Conservation (phyloP, 2,113 vertebrate genomes). For the Cheirogaleus medius region DNA sequence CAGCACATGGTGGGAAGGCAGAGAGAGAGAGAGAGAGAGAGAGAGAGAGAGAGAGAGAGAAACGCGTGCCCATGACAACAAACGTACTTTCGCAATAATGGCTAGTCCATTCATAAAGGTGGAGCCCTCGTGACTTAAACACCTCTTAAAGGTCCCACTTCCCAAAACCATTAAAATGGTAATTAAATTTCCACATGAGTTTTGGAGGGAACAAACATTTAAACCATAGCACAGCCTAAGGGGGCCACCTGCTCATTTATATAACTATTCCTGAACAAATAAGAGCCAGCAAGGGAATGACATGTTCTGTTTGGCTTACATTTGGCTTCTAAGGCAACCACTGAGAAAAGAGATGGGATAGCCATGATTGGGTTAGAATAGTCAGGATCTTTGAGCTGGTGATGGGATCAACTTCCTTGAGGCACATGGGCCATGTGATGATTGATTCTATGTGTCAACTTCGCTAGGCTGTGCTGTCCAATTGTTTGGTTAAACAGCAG, state of each 20-base stretch:
- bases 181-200: background rate
- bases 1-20: background rate
- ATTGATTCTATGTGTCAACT: background rate
- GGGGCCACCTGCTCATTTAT: background rate
- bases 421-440: rapidly evolving
- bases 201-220: background rate
- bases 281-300: background rate
- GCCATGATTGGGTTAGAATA: background rate
- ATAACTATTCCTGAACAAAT: background rate
- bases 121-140: background rate
- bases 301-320: background rate
- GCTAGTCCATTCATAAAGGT: background rate
- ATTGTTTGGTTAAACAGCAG: background rate
- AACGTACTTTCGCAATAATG: background rate
- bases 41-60: background rate
- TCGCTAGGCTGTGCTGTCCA: background rate
- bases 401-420: background rate
- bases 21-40: background rate
- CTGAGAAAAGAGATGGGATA: background rate
- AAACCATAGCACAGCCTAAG: background rate
- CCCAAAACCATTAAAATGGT: background rate
- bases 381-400: background rate
- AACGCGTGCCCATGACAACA: background rate
- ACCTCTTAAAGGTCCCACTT: background rate
- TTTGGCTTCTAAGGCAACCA: background rate